Percentiles rank a stretch among this genome's conserved stretches.
Evolutionary conservation across 2,797 vertebrate genomes (phyloP).

Genomic region (Gephyroberyx darwinii): DNA sequence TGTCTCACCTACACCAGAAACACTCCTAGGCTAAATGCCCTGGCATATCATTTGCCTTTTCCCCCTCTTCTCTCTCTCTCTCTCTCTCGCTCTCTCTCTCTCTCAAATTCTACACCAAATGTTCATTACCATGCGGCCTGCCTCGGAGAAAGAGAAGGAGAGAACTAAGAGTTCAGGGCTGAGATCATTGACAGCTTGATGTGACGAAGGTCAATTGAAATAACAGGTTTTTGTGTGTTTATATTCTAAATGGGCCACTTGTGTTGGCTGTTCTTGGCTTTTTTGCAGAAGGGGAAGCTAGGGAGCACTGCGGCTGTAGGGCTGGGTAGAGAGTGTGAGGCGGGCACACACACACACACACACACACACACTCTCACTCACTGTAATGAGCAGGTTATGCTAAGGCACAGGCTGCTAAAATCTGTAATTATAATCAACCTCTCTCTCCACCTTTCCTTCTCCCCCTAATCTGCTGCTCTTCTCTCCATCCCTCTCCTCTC

Average conservation of each 20-base stretch:
- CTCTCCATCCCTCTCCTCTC: constrained; percentile 58
- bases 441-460: constrained; percentile 61
- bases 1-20: constrained; percentile 83
- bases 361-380: constrained; percentile 50
- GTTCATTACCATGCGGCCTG: constrained; percentile 85
- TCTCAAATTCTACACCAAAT: constrained; percentile 81
- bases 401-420: constrained; percentile 83
- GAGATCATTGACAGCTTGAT: constrained; percentile 90
- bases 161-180: constrained; percentile 80
- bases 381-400: constrained; percentile 87
- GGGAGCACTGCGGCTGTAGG: constrained; percentile 75
- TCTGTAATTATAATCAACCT: constrained; percentile 87
- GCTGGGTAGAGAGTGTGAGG: constrained; percentile 65
- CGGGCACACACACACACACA: constrained; percentile 41
- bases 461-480: constrained; percentile 37
- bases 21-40: constrained; percentile 84
- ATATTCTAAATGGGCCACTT: constrained; percentile 85
- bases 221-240: constrained; percentile 88
- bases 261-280: constrained; percentile 76
- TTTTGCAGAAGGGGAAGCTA: constrained; percentile 67
- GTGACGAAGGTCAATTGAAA: constrained; percentile 89
- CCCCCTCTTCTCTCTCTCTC: constrained; percentile 4
- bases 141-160: constrained; percentile 76
- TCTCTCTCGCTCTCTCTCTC: constrained; percentile 4
- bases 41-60: constrained; percentile 81